Evolutionary conservation across 2,797 vertebrate genomes (phyloP).

Genomic region (Dendrocincla tyrannina): DNA sequence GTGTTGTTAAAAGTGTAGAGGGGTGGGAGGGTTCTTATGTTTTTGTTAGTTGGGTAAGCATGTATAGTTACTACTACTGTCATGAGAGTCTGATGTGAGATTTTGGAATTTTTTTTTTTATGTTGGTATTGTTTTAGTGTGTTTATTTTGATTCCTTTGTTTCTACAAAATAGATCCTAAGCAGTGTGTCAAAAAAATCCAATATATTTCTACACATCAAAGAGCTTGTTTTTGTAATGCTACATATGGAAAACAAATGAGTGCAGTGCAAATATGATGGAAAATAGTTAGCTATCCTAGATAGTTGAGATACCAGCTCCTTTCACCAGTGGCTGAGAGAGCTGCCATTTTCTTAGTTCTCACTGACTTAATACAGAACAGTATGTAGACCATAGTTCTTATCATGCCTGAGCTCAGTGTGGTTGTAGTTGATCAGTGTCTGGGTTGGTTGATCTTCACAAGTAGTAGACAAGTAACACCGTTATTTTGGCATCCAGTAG

Average conservation of each 20-base stretch:
- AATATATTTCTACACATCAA: not conserved
- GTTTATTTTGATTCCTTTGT: slow-evolving; percentile 9
- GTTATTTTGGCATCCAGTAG: not conserved
- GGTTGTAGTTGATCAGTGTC: not conserved
- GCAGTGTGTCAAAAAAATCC: not conserved
- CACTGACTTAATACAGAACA: not conserved
- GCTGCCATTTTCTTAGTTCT: not conserved
- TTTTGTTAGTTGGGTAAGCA: not conserved
- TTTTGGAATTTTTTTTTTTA: not conserved
- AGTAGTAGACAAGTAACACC: not conserved
- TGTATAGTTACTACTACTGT: not conserved
- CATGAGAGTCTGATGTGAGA: not conserved
- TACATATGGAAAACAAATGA: not conserved
- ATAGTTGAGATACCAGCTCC: not conserved
- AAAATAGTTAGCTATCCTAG: not conserved
- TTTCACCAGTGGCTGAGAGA: not conserved
- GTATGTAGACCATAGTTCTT: not conserved
- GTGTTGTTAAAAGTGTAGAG: not conserved
- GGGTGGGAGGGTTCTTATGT: not conserved
- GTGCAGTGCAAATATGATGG: not conserved
- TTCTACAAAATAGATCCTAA: not conserved
- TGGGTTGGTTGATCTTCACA: not conserved
- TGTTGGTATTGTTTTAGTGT: slow-evolving; percentile 17
- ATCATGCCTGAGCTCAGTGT: not conserved
- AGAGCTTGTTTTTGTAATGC: not conserved